Conservation (phyloP, 2,888 invertebrate species). For the Eupithecia subfuscata region DNA sequence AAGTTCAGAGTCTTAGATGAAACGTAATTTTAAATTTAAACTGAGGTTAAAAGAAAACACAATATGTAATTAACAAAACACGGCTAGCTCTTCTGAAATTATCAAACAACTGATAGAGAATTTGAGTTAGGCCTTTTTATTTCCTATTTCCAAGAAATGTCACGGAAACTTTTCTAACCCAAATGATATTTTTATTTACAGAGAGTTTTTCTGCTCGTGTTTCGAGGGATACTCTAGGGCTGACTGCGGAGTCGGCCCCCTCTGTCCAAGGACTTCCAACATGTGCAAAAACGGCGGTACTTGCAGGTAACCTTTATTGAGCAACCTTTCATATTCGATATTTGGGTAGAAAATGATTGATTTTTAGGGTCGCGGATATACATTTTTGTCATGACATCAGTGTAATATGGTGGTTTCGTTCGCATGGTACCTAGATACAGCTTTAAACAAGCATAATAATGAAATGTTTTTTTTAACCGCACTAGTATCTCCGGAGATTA, state of each 20-base stretch:
- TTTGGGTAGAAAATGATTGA: slow-evolving; percentile 22
- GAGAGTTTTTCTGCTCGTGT: slow-evolving; percentile 91
- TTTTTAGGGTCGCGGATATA: not conserved
- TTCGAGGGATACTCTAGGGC: slow-evolving; percentile 91
- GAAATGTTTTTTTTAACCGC: too few species aligned
- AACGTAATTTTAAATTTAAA: too few species aligned
- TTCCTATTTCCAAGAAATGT: not conserved
- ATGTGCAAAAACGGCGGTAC: slow-evolving; percentile 92
- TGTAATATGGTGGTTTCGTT: not conserved
- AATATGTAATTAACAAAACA: not conserved
- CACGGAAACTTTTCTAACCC: not conserved
- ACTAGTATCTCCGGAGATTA: too few species aligned
- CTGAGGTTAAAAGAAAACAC: not conserved
- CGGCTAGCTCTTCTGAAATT: not conserved
- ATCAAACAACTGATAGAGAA: not conserved
- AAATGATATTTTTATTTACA: slow-evolving; percentile 60
- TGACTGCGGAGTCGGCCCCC: slow-evolving; percentile 91
- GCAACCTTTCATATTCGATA: slow-evolving; percentile 24
- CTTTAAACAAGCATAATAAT: not conserved
- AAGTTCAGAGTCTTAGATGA: too few species aligned
- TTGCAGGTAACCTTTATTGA: slow-evolving; percentile 87
- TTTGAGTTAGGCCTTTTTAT: not conserved
- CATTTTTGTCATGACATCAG: not conserved
- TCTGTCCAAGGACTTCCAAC: slow-evolving; percentile 85
- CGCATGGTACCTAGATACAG: not conserved